Base-by-base conservation (phyloP, 2,888 invertebrate species). In the Cephus rjabovi region DNA sequence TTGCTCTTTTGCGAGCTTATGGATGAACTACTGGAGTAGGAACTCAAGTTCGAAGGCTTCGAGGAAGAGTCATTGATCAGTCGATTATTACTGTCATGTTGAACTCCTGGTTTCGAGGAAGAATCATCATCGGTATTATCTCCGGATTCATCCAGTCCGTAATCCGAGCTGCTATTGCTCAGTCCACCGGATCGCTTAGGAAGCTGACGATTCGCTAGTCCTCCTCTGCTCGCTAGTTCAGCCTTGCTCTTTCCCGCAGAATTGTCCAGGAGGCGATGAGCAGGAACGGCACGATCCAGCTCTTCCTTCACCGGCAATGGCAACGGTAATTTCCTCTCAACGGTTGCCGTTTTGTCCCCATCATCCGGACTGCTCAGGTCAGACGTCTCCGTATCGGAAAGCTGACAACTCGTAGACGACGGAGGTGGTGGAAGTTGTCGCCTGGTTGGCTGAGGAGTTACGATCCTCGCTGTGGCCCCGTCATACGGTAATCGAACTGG, bases 271-370 rank as follows among this genome's bases (percentile, higher is more conserved):
- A 98, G 93, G 89, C 95, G 96, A 86, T 96, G 96, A 85, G 96
- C 96, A 76, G 98, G 98, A 80, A 98, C 96, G 0, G 96, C 97
- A 83, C 95, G 95, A 92, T 97, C 97, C 86, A 97, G 93, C 92
- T 97, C 97, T 88, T 97, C 91, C 77, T 91, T 91, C 9, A 91
- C 88, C 1, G 91, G 90, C 37, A 90, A 77, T 23, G 90, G 90
- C 12, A 91, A 82, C 1, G 95, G 94, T 77, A 95, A 90, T 87
- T 95, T 96, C 78, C 95, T 92, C 89, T 96, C 96, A 30, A 96
- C 95, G 0, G 96, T 96, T 33, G 95, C 95, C 34, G 95, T 95
- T 90, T 95, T 95, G 81, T 95, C 95, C 34, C 94, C 94, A 84
- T 97, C 96, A 76, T 96, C 95, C 0, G 96, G 96, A 78, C 91